Evolutionary conservation across 1,140 invertebrate genomes (phyloP).

Genomic region (fruit fly (Drosophila melanogaster)): DNA sequence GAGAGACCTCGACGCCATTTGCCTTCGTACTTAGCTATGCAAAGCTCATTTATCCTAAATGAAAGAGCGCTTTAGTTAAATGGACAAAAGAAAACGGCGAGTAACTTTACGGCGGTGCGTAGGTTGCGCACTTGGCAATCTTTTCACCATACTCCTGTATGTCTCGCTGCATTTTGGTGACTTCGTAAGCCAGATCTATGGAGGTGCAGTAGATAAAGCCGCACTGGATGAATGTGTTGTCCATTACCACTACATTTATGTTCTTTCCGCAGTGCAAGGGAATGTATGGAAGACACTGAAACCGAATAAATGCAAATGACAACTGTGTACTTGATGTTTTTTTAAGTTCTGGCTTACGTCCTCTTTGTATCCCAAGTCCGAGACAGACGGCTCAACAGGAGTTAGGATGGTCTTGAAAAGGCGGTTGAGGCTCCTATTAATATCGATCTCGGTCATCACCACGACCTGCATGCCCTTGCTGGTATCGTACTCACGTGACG

Average conservation of each 20-base stretch:
- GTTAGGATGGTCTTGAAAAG: slow-evolving; percentile 45
- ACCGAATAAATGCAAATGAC: background rate
- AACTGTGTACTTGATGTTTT: background rate
- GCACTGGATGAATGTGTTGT: slow-evolving; percentile 57
- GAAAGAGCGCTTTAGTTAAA: background rate
- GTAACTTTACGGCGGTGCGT: slow-evolving; percentile 58
- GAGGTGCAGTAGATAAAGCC: slow-evolving; percentile 70
- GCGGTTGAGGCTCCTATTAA: slow-evolving; percentile 66
- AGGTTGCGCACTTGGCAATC: slow-evolving; percentile 26
- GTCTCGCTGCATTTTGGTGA: slow-evolving; percentile 63
- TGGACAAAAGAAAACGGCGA: background rate
- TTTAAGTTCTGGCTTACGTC: slow-evolving; percentile 14
- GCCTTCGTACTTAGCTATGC: slow-evolving; percentile 66
- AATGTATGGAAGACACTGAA: slow-evolving; percentile 57
- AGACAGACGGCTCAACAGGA: slow-evolving; percentile 46
- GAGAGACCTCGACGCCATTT: slow-evolving; percentile 77
- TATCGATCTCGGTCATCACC: slow-evolving; percentile 40
- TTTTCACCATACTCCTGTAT: slow-evolving; percentile 65
- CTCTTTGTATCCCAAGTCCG: slow-evolving; percentile 31
- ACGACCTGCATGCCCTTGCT: slow-evolving; percentile 52
- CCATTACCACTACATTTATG: slow-evolving; percentile 68
- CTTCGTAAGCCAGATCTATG: slow-evolving; percentile 49
- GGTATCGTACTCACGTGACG: slow-evolving; percentile 24
- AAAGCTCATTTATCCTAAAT: slow-evolving; percentile 57
- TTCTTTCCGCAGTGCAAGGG: slow-evolving; percentile 53